These are phyloP conservation scores for Drosophila kambysellisi DNA, from an alignment of 2,888 invertebrate species.

Conservation along the genomic window DNA sequence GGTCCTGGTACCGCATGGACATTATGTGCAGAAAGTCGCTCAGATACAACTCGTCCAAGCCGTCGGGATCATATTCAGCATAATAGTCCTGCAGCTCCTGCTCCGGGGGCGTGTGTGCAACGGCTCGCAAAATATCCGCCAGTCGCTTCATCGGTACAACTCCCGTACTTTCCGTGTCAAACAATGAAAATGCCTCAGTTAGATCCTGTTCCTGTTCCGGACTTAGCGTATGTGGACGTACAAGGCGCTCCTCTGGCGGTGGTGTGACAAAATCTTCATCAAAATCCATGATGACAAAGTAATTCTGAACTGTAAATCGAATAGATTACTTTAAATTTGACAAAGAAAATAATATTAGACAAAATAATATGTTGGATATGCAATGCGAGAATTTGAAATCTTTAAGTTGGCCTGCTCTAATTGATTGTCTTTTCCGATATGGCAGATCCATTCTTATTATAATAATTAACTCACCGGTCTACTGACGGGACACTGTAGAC, in stretches of 20 bases:
- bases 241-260: constrained; percentile 54
- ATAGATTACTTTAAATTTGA: constrained; percentile 8
- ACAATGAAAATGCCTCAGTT: constrained; percentile 52
- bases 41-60: constrained; percentile 50
- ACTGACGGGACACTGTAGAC: too few relatives aligned
- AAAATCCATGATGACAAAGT: constrained; percentile 45
- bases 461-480: too few relatives aligned
- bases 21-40: constrained; percentile 65
- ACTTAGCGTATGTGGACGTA: constrained; percentile 40
- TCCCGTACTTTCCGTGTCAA: constrained; percentile 34
- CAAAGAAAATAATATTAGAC: neutral
- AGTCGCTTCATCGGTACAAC: constrained; percentile 54
- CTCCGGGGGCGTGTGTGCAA: constrained; percentile 62
- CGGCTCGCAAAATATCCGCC: constrained; percentile 41
- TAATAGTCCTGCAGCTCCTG: constrained; percentile 54
- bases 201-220: constrained; percentile 49
- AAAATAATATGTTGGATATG: neutral
- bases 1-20: constrained; percentile 47
- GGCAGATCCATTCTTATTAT: neutral
- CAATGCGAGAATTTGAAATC: neutral
- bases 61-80: constrained; percentile 60
- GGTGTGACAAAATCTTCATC: constrained; percentile 58
- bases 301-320: neutral
- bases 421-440: neutral
- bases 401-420: neutral